Percentiles rank a stretch among this genome's conserved stretches.
Evolutionary conservation across 2,113 vertebrate species (phyloP).

Genomic region (Microtus montanus): DNA sequence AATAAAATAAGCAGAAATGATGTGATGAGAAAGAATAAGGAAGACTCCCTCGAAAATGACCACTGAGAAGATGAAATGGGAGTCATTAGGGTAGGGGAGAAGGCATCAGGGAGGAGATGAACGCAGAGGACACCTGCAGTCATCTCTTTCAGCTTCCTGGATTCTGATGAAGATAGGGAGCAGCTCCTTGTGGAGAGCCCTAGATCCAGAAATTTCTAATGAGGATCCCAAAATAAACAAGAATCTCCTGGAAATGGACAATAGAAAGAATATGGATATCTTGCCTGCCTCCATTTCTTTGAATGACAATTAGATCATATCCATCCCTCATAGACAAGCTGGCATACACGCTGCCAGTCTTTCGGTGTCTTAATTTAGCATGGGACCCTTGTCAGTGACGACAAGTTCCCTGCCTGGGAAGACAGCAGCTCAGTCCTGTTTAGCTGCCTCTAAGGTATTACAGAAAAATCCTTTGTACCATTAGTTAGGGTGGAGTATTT

Average conservation of each 20-base stretch:
- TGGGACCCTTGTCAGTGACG: neutral
- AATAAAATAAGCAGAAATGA: neutral
- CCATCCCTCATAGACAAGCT: neutral
- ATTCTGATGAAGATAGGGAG: neutral
- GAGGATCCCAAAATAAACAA: neutral
- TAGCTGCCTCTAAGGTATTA: slow-evolving; percentile 7
- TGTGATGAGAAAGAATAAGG: neutral
- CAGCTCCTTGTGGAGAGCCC: neutral
- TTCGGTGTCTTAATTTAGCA: neutral
- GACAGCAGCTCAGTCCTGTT: neutral
- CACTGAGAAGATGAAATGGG: neutral
- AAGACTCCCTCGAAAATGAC: neutral
- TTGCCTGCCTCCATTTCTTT: neutral
- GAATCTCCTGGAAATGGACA: neutral
- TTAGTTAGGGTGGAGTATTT: slow-evolving; percentile 48
- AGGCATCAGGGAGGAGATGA: neutral
- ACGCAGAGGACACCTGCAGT: neutral
- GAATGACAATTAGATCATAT: neutral
- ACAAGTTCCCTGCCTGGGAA: neutral
- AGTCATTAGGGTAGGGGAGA: neutral
- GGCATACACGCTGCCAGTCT: neutral
- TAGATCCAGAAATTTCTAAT: neutral
- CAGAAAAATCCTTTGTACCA: slow-evolving; percentile 59
- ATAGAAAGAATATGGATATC: neutral
- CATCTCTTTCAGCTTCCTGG: neutral